Percentiles rank a stretch among this genome's conserved stretches.
These are phyloP conservation scores for Lasioglossum pauxillum DNA, from an alignment of 2,888 invertebrate genomes.

Conservation along the genomic window DNA sequence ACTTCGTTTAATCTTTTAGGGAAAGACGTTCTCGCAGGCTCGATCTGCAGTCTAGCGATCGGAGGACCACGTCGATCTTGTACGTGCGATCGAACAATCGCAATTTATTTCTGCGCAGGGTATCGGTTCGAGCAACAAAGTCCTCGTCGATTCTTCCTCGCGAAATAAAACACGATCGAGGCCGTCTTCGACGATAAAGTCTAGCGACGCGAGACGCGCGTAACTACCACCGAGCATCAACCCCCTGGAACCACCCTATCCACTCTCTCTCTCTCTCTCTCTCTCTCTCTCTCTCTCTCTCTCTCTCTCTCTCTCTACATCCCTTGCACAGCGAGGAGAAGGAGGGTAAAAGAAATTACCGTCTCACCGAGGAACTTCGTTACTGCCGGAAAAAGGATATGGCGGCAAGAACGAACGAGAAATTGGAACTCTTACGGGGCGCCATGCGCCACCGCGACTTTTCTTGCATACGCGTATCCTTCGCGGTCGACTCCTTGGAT, in stretches of 20 bases:
- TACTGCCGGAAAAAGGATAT: neutral
- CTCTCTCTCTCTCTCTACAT: neutral
- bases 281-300: neutral
- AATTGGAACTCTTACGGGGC: constrained; percentile 3
- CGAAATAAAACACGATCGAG: constrained; percentile 26
- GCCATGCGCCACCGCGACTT: neutral
- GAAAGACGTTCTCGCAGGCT: neutral
- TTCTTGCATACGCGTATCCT: neutral
- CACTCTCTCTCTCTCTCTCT: neutral
- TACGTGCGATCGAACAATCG: neutral
- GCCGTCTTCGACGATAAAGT: constrained; percentile 30
- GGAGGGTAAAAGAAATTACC: neutral
- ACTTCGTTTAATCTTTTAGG: neutral
- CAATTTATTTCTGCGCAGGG: neutral
- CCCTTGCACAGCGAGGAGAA: neutral
- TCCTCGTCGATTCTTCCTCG: neutral
- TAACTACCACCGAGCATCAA: constrained; percentile 7
- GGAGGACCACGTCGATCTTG: neutral
- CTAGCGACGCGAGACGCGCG: constrained; percentile 11
- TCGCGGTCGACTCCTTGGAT: neutral
- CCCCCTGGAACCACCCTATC: neutral
- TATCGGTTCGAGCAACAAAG: neutral
- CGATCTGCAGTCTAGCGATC: neutral
- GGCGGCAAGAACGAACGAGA: neutral
- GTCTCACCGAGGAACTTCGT: constrained; percentile 4